These are phyloP conservation scores for Dipodomys merriami DNA, from an alignment of 2,113 vertebrate genomes.

Conservation along the genomic window DNA sequence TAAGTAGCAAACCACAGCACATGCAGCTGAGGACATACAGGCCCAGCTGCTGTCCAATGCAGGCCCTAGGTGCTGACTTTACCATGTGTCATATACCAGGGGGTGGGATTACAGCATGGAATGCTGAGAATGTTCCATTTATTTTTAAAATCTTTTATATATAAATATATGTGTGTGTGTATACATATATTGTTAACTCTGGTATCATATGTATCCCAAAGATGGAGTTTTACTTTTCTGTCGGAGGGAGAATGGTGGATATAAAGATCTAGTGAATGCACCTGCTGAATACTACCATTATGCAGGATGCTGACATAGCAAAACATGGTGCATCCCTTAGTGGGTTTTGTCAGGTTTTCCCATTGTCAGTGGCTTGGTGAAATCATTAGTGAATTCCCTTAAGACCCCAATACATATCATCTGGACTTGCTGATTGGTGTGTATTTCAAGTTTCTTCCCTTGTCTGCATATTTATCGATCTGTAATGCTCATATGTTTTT, in stretches of 20 bases:
- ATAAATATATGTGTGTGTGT: too few species aligned
- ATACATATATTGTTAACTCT: not conserved
- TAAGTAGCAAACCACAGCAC: conserved; percentile 45
- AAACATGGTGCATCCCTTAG: conserved; percentile 56
- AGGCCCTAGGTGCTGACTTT: not conserved
- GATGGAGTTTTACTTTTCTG: conserved; percentile 25
- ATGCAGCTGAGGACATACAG: conserved; percentile 8
- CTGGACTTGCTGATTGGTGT: conserved; percentile 46
- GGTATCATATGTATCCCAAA: not conserved
- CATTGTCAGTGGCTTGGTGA: conserved; percentile 60
- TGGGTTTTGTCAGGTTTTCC: conserved; percentile 58
- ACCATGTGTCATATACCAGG: not conserved
- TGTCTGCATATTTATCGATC: conserved; percentile 43
- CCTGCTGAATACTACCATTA: conserved; percentile 24
- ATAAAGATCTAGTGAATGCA: conserved; percentile 20
- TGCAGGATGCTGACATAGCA: conserved; percentile 66
- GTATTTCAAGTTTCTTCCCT: conserved; percentile 60
- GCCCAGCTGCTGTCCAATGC: not conserved
- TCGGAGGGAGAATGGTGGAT: not conserved
- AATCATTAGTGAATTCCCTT: conserved; percentile 72
- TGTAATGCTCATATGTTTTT: conserved; percentile 39
- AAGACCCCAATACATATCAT: conserved; percentile 59
- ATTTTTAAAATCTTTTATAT: not conserved
- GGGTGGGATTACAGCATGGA: not conserved
- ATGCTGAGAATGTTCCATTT: conserved; percentile 12